phyloP scores from a whole-genome alignment of 2,113 vertebrate species.

The Ictalurus furcatus region DNA sequence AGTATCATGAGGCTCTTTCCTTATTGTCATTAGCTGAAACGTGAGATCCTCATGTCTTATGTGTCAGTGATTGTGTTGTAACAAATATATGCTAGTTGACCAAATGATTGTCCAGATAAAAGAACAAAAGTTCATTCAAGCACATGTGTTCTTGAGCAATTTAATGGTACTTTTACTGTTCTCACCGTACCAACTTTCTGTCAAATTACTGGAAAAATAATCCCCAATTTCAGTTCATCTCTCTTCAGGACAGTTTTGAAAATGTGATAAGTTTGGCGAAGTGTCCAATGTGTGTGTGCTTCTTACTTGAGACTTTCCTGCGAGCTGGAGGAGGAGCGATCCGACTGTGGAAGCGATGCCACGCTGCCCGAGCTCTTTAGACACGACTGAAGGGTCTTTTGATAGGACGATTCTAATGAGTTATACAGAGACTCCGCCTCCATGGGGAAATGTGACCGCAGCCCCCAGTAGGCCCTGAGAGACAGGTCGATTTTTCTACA shows the following conservation, averaged over 20 bases:
- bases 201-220: neutral
- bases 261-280: neutral
- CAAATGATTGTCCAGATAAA: neutral
- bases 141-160: neutral
- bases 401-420: slow-evolving; percentile 90
- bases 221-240: neutral
- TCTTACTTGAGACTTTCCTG: slow-evolving; percentile 97
- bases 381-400: slow-evolving; percentile 89
- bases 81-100: neutral
- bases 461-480: slow-evolving; percentile 88
- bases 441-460: slow-evolving; percentile 90
- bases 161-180: neutral
- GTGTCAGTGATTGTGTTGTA: neutral
- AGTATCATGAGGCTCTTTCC: too few relatives aligned
- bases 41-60: neutral
- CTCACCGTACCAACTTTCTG: neutral
- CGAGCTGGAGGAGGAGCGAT: slow-evolving; percentile 96
- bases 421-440: slow-evolving; percentile 90
- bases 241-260: neutral
- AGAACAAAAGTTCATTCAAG: neutral
- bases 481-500: neutral
- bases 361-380: slow-evolving; percentile 90
- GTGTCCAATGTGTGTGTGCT: neutral
- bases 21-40: neutral
- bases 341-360: slow-evolving; percentile 93